phyloP scores from a whole-genome alignment of 2,113 vertebrate species.

The Litocranius walleri region DNA sequence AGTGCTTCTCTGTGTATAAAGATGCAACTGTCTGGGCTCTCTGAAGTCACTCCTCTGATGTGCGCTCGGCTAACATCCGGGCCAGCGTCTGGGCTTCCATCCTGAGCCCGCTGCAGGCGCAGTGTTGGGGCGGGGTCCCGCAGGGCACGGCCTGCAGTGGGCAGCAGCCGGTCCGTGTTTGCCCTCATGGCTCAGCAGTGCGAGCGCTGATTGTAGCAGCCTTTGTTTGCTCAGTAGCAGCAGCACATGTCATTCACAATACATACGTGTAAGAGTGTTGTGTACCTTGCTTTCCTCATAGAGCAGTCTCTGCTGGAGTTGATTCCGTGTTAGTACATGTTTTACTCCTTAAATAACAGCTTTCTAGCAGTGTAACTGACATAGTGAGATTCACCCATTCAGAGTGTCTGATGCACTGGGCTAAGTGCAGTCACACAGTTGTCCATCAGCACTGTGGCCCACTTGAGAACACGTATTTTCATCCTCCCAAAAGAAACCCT shows the following conservation, averaged over 20 bases:
- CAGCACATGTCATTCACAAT: background rate
- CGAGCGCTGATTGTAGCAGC: accelerated
- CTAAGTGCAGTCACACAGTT: background rate
- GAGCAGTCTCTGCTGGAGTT: background rate
- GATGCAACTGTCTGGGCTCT: background rate
- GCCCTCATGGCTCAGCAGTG: background rate
- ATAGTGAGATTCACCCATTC: background rate
- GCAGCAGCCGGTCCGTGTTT: background rate
- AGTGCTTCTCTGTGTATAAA: background rate
- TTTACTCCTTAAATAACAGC: background rate
- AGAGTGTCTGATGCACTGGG: background rate
- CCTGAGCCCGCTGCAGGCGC: background rate
- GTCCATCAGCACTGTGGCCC: background rate
- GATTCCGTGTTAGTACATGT: background rate
- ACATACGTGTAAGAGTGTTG: background rate
- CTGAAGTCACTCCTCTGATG: background rate
- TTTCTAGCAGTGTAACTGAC: background rate
- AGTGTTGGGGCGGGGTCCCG: background rate
- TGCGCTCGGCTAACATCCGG: background rate
- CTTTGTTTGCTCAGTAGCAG: background rate
- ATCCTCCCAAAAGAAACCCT: background rate
- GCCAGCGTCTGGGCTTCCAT: background rate
- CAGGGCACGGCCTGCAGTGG: background rate
- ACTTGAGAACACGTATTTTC: background rate
- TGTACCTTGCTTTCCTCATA: background rate